These are phyloP conservation scores for Gymnobelideus leadbeateri DNA, from an alignment of 2,113 vertebrate species.

Conservation along the genomic window DNA sequence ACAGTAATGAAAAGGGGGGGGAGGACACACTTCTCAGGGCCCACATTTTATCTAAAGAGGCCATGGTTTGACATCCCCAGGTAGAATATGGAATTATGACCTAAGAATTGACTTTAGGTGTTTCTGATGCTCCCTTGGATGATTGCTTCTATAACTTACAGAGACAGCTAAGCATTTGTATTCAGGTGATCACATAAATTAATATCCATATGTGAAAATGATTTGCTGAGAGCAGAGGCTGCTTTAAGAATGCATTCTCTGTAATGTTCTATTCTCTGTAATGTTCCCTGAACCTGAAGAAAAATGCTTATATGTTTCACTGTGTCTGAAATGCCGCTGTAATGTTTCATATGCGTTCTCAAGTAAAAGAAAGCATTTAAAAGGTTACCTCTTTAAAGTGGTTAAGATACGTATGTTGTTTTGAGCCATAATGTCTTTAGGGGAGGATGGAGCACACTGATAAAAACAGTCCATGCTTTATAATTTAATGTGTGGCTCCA, in stretches of 20 bases:
- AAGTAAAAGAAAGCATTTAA: constrained; percentile 59
- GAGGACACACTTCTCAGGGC: constrained; percentile 78
- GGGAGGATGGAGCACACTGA: neutral
- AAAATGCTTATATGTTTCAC: constrained; percentile 38
- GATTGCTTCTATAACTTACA: constrained; percentile 90
- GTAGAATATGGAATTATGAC: constrained; percentile 88
- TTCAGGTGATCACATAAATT: constrained; percentile 88
- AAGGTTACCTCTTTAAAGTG: constrained; percentile 60
- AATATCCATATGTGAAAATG: constrained; percentile 86
- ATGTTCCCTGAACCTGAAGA: constrained; percentile 59
- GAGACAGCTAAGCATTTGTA: constrained; percentile 85
- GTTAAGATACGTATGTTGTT: constrained; percentile 45
- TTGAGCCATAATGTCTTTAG: constrained; percentile 46
- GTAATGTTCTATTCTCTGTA: constrained; percentile 63
- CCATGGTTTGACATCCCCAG: constrained; percentile 85
- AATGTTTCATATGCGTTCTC: constrained; percentile 54
- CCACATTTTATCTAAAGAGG: constrained; percentile 84
- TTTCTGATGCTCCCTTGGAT: constrained; percentile 87
- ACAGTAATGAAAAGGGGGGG: constrained; percentile 83
- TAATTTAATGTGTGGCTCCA: constrained; percentile 73
- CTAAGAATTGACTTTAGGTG: constrained; percentile 87
- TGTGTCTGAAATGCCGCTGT: constrained; percentile 49
- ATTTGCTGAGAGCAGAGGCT: constrained; percentile 70
- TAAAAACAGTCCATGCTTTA: constrained; percentile 63
- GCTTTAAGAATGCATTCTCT: constrained; percentile 74